Percentiles rank a stretch among this genome's conserved stretches.
Conservation (phyloP, 2,888 invertebrate genomes). For the Catocala sponsa region DNA sequence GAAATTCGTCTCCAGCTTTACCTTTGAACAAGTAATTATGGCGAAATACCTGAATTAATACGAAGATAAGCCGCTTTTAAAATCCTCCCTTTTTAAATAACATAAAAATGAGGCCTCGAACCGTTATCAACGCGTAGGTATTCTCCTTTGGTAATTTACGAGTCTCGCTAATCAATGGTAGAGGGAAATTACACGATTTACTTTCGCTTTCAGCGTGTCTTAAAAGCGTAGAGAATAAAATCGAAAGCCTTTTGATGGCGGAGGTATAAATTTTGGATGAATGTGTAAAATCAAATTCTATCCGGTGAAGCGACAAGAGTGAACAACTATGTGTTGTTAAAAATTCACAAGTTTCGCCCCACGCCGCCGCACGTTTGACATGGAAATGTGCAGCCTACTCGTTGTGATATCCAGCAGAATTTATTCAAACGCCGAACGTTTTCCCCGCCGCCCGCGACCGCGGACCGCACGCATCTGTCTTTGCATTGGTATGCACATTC, state of each 20-base stretch:
- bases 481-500: conserved; percentile 80
- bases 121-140: conserved; percentile 58
- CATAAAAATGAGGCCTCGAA: conserved; percentile 51
- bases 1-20: conserved; percentile 71
- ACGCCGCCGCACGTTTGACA: conserved; percentile 76
- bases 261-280: conserved; percentile 33
- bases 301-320: conserved; percentile 43
- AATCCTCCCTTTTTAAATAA: conserved; percentile 50
- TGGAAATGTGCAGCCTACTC: conserved; percentile 80
- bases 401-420: conserved; percentile 71
- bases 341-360: conserved; percentile 72
- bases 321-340: conserved; percentile 68
- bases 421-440: conserved; percentile 69
- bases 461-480: conserved; percentile 65
- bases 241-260: conserved; percentile 26
- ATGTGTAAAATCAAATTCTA: conserved; percentile 45
- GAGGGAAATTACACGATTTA: conserved; percentile 38
- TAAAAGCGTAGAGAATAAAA: conserved; percentile 26
- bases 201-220: conserved; percentile 40
- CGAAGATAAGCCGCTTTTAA: conserved; percentile 73
- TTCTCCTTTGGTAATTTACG: conserved; percentile 57
- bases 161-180: conserved; percentile 56
- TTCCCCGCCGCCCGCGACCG: conserved; percentile 34
- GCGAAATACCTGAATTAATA: conserved; percentile 83
- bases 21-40: conserved; percentile 86